Conservation (phyloP, 2,888 invertebrate species). For the Harmothoe impar region DNA sequence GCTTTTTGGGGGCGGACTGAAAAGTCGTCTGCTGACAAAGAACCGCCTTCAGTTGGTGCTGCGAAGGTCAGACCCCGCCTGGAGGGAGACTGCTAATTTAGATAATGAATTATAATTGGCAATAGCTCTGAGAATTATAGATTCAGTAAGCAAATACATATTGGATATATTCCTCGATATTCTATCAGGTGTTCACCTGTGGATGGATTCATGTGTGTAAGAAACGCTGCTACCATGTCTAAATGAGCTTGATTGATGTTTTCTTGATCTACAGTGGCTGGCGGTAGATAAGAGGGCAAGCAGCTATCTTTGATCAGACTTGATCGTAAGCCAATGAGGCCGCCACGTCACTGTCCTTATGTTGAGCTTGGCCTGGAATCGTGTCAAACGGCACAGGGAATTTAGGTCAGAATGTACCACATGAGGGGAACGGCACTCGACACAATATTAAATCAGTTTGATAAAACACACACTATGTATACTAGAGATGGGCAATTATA, state of each 20-base stretch:
- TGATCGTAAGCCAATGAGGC: not conserved
- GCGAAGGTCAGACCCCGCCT: not conserved
- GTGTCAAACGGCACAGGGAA: not conserved
- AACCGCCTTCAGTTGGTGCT: slow-evolving; percentile 2
- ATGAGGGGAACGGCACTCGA: too few species aligned
- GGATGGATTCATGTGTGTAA: too few species aligned
- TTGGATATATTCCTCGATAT: too few species aligned
- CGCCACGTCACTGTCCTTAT: not conserved
- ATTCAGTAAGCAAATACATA: too few species aligned
- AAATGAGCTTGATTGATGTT: too few species aligned
- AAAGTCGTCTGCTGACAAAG: not conserved
- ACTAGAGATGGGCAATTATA: too few species aligned
- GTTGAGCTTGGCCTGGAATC: not conserved
- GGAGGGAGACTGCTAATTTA: not conserved
- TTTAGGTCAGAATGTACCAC: too few species aligned
- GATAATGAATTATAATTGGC: not conserved
- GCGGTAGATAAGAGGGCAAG: not conserved
- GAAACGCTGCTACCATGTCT: too few species aligned
- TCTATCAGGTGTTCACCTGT: too few species aligned
- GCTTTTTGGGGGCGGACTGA: not conserved
- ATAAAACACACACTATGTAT: too few species aligned
- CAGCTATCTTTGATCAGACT: not conserved
- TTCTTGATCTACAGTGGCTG: not conserved
- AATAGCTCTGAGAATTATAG: not conserved
- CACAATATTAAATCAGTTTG: too few species aligned